phyloP scores from a whole-genome alignment of 2,113 vertebrate species.

The Peromyscus maniculatus region DNA sequence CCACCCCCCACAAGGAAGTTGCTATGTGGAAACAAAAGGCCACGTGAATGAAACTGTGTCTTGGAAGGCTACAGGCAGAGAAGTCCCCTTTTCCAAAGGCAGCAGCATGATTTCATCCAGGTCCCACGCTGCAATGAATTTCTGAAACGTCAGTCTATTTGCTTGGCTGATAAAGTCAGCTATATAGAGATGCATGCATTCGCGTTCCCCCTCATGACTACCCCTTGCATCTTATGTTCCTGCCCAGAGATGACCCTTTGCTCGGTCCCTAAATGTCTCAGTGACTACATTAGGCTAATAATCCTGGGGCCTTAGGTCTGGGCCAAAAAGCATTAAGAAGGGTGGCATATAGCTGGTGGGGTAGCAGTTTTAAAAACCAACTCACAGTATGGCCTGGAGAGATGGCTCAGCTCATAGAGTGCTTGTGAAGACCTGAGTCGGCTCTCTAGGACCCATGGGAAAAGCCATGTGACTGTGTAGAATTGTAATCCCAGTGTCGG shows the following conservation, averaged over 20 bases:
- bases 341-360: neutral
- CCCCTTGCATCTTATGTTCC: fast-evolving
- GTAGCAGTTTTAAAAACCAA: neutral
- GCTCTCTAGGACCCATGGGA: neutral
- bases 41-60: neutral
- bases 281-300: neutral
- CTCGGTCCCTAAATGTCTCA: neutral
- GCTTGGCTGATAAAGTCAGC: neutral
- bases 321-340: neutral
- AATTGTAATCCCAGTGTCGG: neutral
- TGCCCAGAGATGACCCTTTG: neutral
- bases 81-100: neutral
- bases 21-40: neutral
- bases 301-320: neutral
- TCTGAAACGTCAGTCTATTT: conserved; percentile 31
- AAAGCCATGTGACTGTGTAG: neutral
- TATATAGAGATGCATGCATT: neutral
- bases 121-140: neutral
- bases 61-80: neutral
- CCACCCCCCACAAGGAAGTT: neutral
- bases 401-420: neutral
- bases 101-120: neutral
- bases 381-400: neutral
- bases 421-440: neutral
- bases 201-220: fast-evolving